Percentiles rank a stretch among this genome's conserved stretches.
These are phyloP conservation scores for Pinctada fucata DNA, from an alignment of 2,888 invertebrate genomes.

Conservation along the genomic window DNA sequence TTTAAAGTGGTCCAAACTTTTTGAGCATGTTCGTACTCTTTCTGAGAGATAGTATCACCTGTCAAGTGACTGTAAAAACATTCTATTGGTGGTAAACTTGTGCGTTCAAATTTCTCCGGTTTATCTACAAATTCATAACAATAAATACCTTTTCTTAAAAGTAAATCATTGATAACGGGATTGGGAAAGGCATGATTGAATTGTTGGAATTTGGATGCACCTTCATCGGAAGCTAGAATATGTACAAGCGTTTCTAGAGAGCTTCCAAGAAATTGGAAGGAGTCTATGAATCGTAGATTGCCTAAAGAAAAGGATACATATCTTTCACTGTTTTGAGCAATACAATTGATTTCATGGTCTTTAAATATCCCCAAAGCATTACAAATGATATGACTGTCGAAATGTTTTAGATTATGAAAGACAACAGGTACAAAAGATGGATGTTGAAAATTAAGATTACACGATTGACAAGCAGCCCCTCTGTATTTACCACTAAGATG, in stretches of 20 bases:
- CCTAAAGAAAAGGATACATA: slow-evolving; percentile 25
- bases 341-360: not conserved
- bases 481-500: slow-evolving; percentile 13
- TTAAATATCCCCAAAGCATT: no score
- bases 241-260: slow-evolving; percentile 34
- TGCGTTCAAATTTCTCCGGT: slow-evolving; percentile 27
- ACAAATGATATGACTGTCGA: no score
- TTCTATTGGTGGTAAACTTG: slow-evolving; percentile 25
- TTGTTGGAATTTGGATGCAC: no score
- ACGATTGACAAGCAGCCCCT: not conserved
- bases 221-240: slow-evolving; percentile 10
- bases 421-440: slow-evolving; percentile 18
- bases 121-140: slow-evolving; percentile 62
- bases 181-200: no score
- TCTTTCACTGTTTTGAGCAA: not conserved
- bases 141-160: no score
- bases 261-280: slow-evolving; percentile 33
- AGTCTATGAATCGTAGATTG: slow-evolving; percentile 33
- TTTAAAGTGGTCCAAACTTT: slow-evolving; percentile 40
- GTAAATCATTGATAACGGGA: no score
- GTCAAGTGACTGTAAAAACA: slow-evolving; percentile 48
- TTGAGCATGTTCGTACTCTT: slow-evolving; percentile 53
- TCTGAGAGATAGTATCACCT: slow-evolving; percentile 24
- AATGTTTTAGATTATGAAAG: not conserved
- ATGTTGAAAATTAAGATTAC: slow-evolving; percentile 12